phyloP scores from a whole-genome alignment of 2,113 vertebrate genomes.

The Limanda limanda region DNA sequence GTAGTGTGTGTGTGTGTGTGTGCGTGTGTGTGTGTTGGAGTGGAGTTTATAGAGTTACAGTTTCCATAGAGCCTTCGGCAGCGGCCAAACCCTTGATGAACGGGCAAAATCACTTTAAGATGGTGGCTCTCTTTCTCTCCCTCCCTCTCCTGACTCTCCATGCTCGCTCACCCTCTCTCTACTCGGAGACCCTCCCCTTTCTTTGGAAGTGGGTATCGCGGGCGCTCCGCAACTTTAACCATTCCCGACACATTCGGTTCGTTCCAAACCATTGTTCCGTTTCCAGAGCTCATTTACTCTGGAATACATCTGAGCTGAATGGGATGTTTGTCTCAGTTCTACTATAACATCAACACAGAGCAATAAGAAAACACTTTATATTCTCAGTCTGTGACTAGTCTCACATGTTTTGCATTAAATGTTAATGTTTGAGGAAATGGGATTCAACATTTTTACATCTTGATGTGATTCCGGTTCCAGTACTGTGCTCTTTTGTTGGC shows the following conservation, averaged over 20 bases:
- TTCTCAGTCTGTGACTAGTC: background rate
- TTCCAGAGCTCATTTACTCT: constrained; percentile 25
- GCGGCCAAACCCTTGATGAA: constrained; percentile 68
- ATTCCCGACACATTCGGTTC: constrained; percentile 34
- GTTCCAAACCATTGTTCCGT: constrained; percentile 56
- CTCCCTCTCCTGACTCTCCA: background rate
- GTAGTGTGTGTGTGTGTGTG: too few relatives aligned
- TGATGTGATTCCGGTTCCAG: constrained; percentile 10
- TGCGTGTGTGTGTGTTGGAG: background rate
- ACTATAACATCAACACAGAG: constrained; percentile 27
- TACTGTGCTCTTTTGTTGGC: background rate
- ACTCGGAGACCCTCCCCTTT: constrained; percentile 21
- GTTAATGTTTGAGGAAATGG: constrained; percentile 19
- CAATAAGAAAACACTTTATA: background rate
- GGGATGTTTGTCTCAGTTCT: too few relatives aligned
- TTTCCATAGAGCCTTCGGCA: constrained; percentile 73
- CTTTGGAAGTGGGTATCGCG: constrained; percentile 33
- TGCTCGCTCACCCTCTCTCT: background rate
- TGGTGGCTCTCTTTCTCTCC: constrained; percentile 48
- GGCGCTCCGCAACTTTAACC: constrained; percentile 13
- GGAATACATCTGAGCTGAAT: background rate
- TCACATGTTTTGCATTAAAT: constrained; percentile 53
- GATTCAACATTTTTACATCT: constrained; percentile 3
- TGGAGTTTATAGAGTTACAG: constrained; percentile 53
- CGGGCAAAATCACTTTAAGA: constrained; percentile 72